Evolutionary conservation across 2,113 vertebrate species (phyloP).

Genomic region (Callaeas wilsoni): DNA sequence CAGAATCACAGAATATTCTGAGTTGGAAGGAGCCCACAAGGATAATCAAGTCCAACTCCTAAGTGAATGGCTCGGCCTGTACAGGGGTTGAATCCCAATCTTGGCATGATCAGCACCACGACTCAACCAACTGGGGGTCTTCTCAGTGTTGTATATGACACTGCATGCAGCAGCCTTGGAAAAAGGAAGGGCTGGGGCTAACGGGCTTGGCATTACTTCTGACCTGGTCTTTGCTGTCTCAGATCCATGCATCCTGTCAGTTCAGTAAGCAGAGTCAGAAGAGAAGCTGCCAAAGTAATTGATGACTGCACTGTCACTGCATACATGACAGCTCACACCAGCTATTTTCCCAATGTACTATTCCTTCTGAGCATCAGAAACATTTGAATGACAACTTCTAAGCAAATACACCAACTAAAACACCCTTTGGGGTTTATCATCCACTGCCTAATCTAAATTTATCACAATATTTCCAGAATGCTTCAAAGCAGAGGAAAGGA

Average conservation of each 20-base stretch:
- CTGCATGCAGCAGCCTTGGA: background rate
- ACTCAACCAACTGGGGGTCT: background rate
- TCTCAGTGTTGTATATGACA: background rate
- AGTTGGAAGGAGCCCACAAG: background rate
- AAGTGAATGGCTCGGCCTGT: background rate
- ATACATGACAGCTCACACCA: background rate
- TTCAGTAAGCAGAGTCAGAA: background rate
- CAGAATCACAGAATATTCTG: background rate
- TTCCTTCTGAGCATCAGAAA: background rate
- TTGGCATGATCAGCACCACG: constrained; percentile 29
- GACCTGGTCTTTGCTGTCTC: background rate
- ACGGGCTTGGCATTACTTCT: background rate
- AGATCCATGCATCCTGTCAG: background rate
- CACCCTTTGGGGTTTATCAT: background rate
- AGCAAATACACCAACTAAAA: background rate
- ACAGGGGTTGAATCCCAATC: constrained; percentile 16
- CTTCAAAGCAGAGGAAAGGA: constrained; percentile 4
- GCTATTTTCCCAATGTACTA: background rate
- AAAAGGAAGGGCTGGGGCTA: background rate
- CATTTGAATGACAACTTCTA: background rate
- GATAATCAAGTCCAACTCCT: background rate
- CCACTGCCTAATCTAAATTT: background rate
- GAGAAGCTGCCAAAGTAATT: background rate
- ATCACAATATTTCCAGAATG: background rate
- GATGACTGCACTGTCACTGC: background rate